Conservation (phyloP, 2,888 invertebrate species). For the Athalia circularis region DNA sequence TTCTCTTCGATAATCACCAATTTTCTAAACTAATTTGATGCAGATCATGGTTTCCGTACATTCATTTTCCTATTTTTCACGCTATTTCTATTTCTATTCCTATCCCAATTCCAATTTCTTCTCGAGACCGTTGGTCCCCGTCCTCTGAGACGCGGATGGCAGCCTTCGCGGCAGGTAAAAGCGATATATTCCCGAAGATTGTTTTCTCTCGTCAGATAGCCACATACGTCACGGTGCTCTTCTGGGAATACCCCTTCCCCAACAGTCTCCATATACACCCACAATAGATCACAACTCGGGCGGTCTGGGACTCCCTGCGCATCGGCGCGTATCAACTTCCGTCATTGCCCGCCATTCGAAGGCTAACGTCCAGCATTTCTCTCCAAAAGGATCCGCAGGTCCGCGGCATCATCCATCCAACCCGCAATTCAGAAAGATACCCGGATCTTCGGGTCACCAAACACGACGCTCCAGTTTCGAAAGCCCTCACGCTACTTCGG, state of each 20-base stretch:
- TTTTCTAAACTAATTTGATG: too few relatives aligned
- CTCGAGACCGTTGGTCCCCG: slow-evolving; percentile 32
- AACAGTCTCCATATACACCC: slow-evolving; percentile 65
- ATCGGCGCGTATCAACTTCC: slow-evolving; percentile 73
- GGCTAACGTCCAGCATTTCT: slow-evolving; percentile 72
- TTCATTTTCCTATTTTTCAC: neutral
- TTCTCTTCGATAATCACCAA: too few relatives aligned
- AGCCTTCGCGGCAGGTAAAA: slow-evolving; percentile 53
- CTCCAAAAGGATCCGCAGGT: slow-evolving; percentile 51
- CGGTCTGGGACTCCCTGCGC: slow-evolving; percentile 66
- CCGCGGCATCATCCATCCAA: slow-evolving; percentile 9
- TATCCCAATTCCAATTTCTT: slow-evolving; percentile 46
- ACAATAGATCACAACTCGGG: slow-evolving; percentile 72
- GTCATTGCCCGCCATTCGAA: slow-evolving; percentile 72
- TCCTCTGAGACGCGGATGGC: slow-evolving; percentile 37
- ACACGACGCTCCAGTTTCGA: neutral
- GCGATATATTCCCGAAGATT: slow-evolving; percentile 73
- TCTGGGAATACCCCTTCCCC: slow-evolving; percentile 61
- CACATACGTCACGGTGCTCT: slow-evolving; percentile 72
- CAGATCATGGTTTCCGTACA: too few relatives aligned
- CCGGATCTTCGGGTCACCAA: slow-evolving; percentile 12
- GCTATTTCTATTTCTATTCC: slow-evolving; percentile 14
- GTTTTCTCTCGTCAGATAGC: slow-evolving; percentile 74
- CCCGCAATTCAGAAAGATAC: slow-evolving; percentile 7
- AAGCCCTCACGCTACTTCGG: neutral